Base-by-base conservation (phyloP, 2,113 vertebrate species). In the Paramormyrops kingsleyae region DNA sequence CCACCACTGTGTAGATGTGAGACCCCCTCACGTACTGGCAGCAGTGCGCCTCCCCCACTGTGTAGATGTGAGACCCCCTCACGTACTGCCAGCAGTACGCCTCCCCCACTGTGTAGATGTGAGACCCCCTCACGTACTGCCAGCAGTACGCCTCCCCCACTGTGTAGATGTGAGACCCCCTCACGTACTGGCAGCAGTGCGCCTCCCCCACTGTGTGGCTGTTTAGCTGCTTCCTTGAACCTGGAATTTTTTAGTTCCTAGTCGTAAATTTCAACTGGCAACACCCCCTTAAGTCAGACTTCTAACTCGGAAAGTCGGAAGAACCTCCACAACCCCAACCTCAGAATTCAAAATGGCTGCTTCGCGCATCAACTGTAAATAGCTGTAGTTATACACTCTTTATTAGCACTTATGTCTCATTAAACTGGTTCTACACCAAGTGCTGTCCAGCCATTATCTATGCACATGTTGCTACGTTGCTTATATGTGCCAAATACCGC, bases 331-430 rank as follows among this genome's bases (percentile, higher is more conserved):
- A n/a, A 59, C 2, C 24, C 21, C 24, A 59, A 3, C 56, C 21
- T 59, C 56, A n/a, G 56, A 59, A 59, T n/a, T 59, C 21, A 59
- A 59, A 59, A 59, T n/a, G 24, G 56, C 56, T 59, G 56, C 56
- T 59, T n/a, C 56, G 9, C 9, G 7, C 24, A 59, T 59, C 56
- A 7, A 24, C 98, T 99, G 98, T 8, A 62, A 24, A 24, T 2
- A 66, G 9, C 59, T n/a, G 56, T n/a, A 59, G 56, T 59, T n/a
- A 59, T 15, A 59, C 0, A n/a, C 56, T n/a, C 6, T 24, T 24
- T 59, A 59, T n/a, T 59, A 24, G 6, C 6, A 8, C 2, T 59
- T 24, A 9, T n/a, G 56, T n/a, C 56, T 24, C 24, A n/a, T n/a
- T 59, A 59, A 59, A 59, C 2, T 2, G 21, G 56, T 7, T n/a